A percentile compares a stretch with the other conserved stretches of the same genome.
These are phyloP conservation scores for Zapornia atra DNA, from an alignment of 2,113 vertebrate species.

Conservation along the genomic window DNA sequence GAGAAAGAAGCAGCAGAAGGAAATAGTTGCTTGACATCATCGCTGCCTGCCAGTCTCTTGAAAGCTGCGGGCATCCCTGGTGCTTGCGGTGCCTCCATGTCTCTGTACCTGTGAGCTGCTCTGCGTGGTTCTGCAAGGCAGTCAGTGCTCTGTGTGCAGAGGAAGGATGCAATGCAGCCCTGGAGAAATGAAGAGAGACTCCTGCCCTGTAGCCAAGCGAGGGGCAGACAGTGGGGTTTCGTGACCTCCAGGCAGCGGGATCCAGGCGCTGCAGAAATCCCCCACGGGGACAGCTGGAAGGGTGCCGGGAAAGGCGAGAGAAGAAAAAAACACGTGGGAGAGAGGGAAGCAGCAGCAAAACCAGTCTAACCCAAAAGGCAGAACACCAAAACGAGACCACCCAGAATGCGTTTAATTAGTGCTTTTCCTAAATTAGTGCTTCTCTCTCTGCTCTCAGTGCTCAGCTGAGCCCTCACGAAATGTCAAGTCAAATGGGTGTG, in stretches of 20 bases:
- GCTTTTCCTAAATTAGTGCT: constrained; percentile 7
- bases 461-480: background rate
- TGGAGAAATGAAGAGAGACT: background rate
- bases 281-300: background rate
- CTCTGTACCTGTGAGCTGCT: background rate
- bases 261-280: background rate
- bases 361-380: constrained; percentile 1
- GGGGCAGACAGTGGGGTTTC: background rate
- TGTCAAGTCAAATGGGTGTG: background rate
- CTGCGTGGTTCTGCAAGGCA: background rate
- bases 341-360: background rate
- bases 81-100: background rate
- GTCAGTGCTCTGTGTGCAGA: background rate
- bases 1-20: background rate
- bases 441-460: background rate
- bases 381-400: constrained; percentile 2
- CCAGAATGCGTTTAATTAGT: constrained; percentile 33
- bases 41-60: background rate
- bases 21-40: background rate
- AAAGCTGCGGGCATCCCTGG: background rate
- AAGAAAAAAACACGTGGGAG: background rate
- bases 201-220: background rate
- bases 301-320: background rate
- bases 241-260: background rate
- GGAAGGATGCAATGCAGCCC: background rate